Conservation (phyloP, 2,888 invertebrate species). For the Mongoloraphidia duomilia region DNA sequence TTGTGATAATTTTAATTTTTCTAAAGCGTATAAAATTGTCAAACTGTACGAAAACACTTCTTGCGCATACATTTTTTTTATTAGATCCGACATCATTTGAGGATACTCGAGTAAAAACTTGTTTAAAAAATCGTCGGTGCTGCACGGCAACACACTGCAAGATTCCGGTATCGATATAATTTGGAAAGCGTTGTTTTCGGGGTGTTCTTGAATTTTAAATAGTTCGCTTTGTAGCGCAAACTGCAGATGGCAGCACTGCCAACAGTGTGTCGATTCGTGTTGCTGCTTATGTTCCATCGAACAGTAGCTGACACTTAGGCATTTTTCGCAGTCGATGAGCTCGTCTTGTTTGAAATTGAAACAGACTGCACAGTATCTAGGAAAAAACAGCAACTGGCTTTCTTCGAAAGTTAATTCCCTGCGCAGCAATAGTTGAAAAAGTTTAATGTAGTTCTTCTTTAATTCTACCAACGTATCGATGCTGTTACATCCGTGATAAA, state of each 20-base stretch:
- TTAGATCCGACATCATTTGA: not conserved
- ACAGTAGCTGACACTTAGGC: conserved; percentile 11
- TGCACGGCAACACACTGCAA: no score
- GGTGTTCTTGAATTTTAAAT: not conserved
- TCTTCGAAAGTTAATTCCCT: not conserved
- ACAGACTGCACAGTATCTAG: not conserved
- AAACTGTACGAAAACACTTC: not conserved
- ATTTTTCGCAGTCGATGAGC: conserved; percentile 11
- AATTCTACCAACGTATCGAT: conserved; percentile 2
- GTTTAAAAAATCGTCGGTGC: conserved; percentile 3
- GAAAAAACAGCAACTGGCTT: not conserved
- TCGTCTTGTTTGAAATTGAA: conserved; percentile 7
- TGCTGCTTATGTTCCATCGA: conserved; percentile 7
- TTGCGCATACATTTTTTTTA: not conserved
- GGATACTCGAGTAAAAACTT: not conserved
- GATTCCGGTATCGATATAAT: no score
- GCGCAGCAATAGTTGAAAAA: not conserved
- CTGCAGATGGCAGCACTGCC: not conserved
- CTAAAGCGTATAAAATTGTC: conserved; percentile 17
- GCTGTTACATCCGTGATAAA: not conserved
- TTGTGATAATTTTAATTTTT: conserved; percentile 11
- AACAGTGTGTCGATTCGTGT: not conserved
- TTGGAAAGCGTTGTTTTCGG: no score
- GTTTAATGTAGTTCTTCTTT: conserved; percentile 2
- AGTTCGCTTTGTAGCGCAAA: not conserved